These are phyloP conservation scores for Gymnorhina tibicen DNA, from an alignment of 2,113 vertebrate species.

Conservation along the genomic window DNA sequence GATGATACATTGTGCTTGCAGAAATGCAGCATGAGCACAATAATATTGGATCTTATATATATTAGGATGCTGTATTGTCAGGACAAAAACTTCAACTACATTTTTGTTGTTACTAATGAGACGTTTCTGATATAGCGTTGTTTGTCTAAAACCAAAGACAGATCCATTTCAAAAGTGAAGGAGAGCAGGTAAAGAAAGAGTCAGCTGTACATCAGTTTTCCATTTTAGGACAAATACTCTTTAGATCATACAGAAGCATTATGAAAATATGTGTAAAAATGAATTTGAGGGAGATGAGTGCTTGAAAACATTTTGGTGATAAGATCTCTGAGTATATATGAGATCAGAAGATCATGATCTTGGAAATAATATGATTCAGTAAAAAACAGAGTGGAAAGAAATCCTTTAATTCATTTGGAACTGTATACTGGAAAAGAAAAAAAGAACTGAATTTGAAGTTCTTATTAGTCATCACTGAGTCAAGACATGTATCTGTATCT, in stretches of 20 bases:
- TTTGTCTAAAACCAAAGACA: constrained; percentile 22
- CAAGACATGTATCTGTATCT: background rate
- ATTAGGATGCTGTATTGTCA: background rate
- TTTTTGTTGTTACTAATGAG: constrained; percentile 16
- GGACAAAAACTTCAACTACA: background rate
- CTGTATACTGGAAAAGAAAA: background rate
- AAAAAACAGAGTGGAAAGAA: background rate
- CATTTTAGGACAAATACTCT: background rate
- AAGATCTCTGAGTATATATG: background rate
- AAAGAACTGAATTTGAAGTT: background rate
- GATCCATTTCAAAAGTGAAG: background rate
- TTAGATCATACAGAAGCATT: background rate
- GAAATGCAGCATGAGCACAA: background rate
- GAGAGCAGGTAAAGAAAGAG: background rate
- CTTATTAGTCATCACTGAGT: background rate
- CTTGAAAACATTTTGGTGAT: background rate
- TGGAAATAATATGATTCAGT: background rate
- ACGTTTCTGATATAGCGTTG: background rate
- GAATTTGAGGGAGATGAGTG: background rate
- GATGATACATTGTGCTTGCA: background rate
- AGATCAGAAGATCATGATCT: background rate
- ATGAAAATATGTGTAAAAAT: background rate
- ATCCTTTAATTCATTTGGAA: background rate
- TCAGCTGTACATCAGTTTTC: background rate
- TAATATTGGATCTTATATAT: background rate